Conservation (phyloP, 2,113 vertebrate genomes). For the Stegostoma tigrinum region DNA sequence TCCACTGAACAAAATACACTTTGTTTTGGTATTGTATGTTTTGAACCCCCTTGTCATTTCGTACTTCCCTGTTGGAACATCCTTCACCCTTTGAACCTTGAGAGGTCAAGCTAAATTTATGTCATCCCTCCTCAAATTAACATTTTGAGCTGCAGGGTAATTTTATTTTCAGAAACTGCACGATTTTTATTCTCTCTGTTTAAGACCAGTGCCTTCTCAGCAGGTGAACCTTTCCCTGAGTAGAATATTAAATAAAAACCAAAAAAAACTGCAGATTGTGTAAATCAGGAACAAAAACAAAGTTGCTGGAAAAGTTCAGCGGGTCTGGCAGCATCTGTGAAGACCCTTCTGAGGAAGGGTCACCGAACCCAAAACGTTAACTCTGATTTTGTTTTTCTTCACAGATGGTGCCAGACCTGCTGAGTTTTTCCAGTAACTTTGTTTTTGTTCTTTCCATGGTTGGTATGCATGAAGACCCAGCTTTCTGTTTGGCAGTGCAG, state of each 20-base stretch:
- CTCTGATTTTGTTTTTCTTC: too few species aligned
- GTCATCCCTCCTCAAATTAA: not conserved
- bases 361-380: too few species aligned
- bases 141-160: not conserved
- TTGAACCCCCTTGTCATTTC: not conserved
- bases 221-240: not conserved
- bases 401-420: too few species aligned
- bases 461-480: not conserved
- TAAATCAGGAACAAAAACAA: too few species aligned
- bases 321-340: too few species aligned
- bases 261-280: too few species aligned
- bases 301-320: too few species aligned
- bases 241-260: not conserved
- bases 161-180: not conserved
- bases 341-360: too few species aligned
- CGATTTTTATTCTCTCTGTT: not conserved
- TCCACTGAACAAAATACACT: not conserved
- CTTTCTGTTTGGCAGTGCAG: not conserved
- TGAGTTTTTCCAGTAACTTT: too few species aligned
- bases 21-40: not conserved
- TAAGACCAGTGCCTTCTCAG: not conserved
- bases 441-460: not conserved
- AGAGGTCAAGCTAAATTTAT: not conserved
- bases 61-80: not conserved
- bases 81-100: not conserved